Base-by-base conservation (phyloP, 2,113 vertebrate genomes). In the Calyptomena viridis region DNA sequence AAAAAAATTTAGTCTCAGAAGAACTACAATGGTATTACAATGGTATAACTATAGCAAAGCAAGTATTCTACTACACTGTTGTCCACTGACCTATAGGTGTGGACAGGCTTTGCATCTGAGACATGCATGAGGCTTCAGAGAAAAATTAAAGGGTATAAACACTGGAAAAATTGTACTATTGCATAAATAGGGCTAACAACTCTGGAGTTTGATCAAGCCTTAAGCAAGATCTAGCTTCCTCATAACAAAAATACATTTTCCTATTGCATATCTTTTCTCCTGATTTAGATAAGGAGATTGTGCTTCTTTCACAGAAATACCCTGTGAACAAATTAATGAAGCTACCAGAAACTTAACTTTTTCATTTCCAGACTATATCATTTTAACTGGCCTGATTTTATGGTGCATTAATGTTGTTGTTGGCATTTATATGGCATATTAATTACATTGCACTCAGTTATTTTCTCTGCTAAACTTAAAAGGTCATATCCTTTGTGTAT, bases 381-480 rank as follows among this genome's bases (percentile, higher is more conserved):
- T 89, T 95, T 95, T 95, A 93, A 96, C 92, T 73, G 56, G 87
- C 86, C 88, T 69, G 53, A 85, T 90, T 96, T 96, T 95, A 96
- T 87, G 95, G 90, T 35, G 69, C 80, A 90, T 95, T 96, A 96
- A 96, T 84, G 83, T 84, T 95, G 92, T 78, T 90, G 86, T 46
- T 95, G 92, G 92, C 95, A 94, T 96, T 95, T 96, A 96, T 96
- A 90, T 49, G 66, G 80, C 83, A 69, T 92, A 94, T 96, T 96
- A 97, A 97, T 96, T 93, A 94, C 69, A 93, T 21, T 37, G 81
- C 88, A 75, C 69, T 90, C 89, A 49, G 94, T 94, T 97, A 90
- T 75, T 97, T 94, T 92, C 90, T 78, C 90, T 89, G 83, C 88
- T 96, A 89, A 96, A 95, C 85, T 94, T 96, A 95, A 97, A 96